A percentile compares a stretch with the other conserved stretches of the same genome.
Evolutionary conservation across 2,888 invertebrate genomes (phyloP).

Genomic region (Herminia tarsipennalis): DNA sequence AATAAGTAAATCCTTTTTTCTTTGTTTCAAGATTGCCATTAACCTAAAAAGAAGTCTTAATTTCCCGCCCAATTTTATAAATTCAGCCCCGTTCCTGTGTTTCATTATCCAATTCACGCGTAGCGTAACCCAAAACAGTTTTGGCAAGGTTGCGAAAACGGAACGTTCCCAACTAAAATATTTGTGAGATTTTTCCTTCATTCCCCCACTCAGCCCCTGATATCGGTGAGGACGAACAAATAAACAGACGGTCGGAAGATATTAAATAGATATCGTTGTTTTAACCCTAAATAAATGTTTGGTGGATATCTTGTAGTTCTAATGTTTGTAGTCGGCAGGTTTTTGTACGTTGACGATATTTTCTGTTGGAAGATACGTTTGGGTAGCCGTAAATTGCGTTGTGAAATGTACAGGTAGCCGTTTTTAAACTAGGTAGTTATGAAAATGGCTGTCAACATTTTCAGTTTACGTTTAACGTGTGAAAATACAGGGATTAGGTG

Average conservation of each 20-base stretch:
- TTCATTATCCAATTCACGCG: not conserved
- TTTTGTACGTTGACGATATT: not conserved
- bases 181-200: not conserved
- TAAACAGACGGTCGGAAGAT: not conserved
- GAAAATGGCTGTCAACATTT: no score
- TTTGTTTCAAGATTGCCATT: no score
- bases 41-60: no score
- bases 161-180: not conserved
- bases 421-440: no score
- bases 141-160: not conserved
- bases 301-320: not conserved
- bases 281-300: conserved; percentile 3
- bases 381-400: no score
- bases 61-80: no score
- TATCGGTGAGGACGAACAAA: not conserved
- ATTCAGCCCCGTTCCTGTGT: not conserved
- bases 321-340: not conserved
- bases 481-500: no score
- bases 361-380: no score
- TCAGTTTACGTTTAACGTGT: no score
- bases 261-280: conserved; percentile 1
- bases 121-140: not conserved
- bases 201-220: not conserved
- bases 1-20: no score
- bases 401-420: no score